Evolutionary conservation across 2,888 invertebrate species (phyloP).

Genomic region (Hofmannophila pseudospretella): DNA sequence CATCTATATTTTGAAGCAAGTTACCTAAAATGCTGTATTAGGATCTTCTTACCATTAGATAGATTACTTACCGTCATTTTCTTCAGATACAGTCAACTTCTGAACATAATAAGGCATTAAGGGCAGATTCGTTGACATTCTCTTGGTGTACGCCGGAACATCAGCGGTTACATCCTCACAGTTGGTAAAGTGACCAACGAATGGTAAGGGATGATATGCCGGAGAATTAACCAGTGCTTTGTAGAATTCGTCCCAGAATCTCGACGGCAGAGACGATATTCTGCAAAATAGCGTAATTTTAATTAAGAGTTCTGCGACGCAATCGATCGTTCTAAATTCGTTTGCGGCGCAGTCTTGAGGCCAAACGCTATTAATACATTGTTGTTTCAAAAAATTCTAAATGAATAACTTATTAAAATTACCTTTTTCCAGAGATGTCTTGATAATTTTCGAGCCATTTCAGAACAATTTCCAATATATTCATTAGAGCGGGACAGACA

Average conservation of each 20-base stretch:
- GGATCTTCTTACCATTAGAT: too few species aligned
- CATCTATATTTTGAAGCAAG: too few species aligned
- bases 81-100: slow-evolving; percentile 41
- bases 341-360: too few species aligned
- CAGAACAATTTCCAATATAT: slow-evolving; percentile 40
- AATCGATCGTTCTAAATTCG: too few species aligned
- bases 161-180: slow-evolving; percentile 31
- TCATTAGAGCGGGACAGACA: slow-evolving; percentile 44
- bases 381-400: too few species aligned
- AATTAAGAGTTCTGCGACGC: too few species aligned
- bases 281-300: slow-evolving; percentile 42
- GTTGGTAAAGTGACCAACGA: slow-evolving; percentile 30
- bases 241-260: slow-evolving; percentile 60
- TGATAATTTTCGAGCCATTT: slow-evolving; percentile 26
- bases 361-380: too few species aligned
- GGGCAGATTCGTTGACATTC: slow-evolving; percentile 49
- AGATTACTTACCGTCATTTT: slow-evolving; percentile 39
- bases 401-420: too few species aligned
- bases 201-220: slow-evolving; percentile 46
- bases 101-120: slow-evolving; percentile 55
- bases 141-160: slow-evolving; percentile 40
- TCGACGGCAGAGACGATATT: slow-evolving; percentile 42
- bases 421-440: slow-evolving; percentile 27
- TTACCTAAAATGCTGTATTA: too few species aligned
- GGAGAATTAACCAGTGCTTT: slow-evolving; percentile 46